Evolutionary conservation across 2,113 vertebrate species (phyloP).

Genomic region (Sapayoa aenigma): DNA sequence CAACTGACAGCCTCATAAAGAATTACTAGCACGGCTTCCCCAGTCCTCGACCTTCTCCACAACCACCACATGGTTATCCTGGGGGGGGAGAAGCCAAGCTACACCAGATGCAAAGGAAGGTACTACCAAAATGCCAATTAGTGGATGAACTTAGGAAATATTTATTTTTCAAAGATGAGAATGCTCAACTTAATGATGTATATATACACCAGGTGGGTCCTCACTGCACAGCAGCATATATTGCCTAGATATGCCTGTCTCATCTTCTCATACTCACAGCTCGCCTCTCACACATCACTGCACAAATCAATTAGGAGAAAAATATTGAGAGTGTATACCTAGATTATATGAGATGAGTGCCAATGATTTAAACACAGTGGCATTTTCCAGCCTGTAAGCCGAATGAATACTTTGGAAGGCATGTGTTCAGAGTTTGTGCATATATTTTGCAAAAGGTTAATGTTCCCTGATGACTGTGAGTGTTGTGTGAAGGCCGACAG

Average conservation of each 20-base stretch:
- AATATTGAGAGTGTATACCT: neutral
- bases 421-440: neutral
- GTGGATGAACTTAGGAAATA: no score
- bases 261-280: neutral
- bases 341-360: neutral
- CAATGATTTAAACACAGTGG: neutral
- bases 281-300: neutral
- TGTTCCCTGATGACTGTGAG: neutral
- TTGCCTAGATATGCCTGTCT: neutral
- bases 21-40: no score
- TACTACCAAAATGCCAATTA: no score
- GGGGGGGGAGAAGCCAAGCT: no score
- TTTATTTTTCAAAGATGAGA: no score
- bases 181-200: no score
- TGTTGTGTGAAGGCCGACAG: neutral
- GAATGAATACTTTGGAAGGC: neutral
- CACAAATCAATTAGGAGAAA: neutral
- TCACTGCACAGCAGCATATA: neutral
- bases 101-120: no score
- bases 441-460: neutral
- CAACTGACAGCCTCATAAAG: no score
- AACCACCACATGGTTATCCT: no score
- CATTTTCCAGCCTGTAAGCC: neutral
- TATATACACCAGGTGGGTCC: no score
- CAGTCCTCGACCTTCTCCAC: no score